Conservation (phyloP, 2,113 vertebrate species). For the Corvus moneduloides region DNA sequence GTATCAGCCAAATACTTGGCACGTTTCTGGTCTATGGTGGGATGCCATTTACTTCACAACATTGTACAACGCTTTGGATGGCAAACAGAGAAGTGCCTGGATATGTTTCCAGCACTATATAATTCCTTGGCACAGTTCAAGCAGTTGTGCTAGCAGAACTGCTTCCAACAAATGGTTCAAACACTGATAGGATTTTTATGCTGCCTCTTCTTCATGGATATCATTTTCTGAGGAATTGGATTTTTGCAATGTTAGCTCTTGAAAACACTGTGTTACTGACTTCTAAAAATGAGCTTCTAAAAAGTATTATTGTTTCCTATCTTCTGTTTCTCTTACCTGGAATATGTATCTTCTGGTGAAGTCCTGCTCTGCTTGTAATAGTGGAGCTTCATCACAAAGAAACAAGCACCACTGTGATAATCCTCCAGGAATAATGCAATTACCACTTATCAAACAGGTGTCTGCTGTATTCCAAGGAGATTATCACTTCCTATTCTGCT, state of each 20-base stretch:
- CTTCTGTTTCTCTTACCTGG: not conserved
- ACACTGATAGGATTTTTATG: not conserved
- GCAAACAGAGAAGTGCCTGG: constrained; percentile 60
- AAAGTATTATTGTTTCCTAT: not conserved
- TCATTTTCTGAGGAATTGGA: not conserved
- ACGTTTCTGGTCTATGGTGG: constrained; percentile 55
- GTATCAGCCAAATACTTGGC: constrained; percentile 63
- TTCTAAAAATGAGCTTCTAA: not conserved
- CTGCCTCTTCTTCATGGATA: not conserved
- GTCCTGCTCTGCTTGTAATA: not conserved
- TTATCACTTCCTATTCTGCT: constrained; percentile 52
- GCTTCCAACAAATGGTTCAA: constrained; percentile 48
- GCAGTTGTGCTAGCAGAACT: constrained; percentile 54
- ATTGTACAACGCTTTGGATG: constrained; percentile 54
- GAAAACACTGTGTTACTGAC: not conserved
- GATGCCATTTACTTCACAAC: constrained; percentile 73
- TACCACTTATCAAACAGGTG: constrained; percentile 65
- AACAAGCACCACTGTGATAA: constrained; percentile 41
- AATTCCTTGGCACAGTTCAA: constrained; percentile 70
- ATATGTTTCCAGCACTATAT: constrained; percentile 68
- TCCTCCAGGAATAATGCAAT: constrained; percentile 56
- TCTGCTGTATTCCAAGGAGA: constrained; percentile 52
- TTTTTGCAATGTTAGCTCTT: not conserved
- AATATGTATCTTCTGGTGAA: not conserved
- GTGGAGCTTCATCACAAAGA: constrained; percentile 35